A percentile compares a stretch with the other conserved stretches of the same genome.
phyloP scores from a whole-genome alignment of 2,113 vertebrate species.

The Varanus salvator region DNA sequence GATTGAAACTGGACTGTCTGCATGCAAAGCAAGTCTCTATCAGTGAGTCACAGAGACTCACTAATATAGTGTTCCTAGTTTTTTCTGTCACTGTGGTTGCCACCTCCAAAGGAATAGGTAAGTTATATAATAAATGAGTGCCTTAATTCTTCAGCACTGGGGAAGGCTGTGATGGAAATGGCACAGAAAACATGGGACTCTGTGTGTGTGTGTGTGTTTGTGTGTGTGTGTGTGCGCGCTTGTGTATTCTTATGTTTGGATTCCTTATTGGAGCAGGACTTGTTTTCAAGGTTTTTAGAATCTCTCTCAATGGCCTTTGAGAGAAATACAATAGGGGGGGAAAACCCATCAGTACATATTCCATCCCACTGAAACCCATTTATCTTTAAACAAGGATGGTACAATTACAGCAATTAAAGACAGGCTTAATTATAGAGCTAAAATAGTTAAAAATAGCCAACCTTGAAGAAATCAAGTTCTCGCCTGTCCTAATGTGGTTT shows the following conservation, averaged over 20 bases:
- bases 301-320: not conserved
- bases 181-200: not conserved
- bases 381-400: not conserved
- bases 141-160: not conserved
- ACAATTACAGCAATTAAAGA: conserved; percentile 10
- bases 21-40: no score
- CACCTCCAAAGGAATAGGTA: not conserved
- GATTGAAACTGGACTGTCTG: no score
- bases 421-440: conserved; percentile 23
- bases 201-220: not conserved
- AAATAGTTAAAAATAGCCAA: not conserved
- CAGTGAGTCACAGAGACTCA: not conserved
- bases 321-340: not conserved
- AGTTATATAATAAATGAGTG: not conserved
- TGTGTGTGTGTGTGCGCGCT: not conserved
- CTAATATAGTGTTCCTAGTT: no score
- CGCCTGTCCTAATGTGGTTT: not conserved
- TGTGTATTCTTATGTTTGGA: not conserved
- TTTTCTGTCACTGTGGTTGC: not conserved
- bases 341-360: not conserved
- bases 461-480: not conserved
- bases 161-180: not conserved
- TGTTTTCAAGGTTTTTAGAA: not conserved
- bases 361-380: not conserved
- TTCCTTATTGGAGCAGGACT: not conserved